Evolutionary conservation across 2,888 invertebrate species (phyloP).

Genomic region (Acanthopleura granulata): DNA sequence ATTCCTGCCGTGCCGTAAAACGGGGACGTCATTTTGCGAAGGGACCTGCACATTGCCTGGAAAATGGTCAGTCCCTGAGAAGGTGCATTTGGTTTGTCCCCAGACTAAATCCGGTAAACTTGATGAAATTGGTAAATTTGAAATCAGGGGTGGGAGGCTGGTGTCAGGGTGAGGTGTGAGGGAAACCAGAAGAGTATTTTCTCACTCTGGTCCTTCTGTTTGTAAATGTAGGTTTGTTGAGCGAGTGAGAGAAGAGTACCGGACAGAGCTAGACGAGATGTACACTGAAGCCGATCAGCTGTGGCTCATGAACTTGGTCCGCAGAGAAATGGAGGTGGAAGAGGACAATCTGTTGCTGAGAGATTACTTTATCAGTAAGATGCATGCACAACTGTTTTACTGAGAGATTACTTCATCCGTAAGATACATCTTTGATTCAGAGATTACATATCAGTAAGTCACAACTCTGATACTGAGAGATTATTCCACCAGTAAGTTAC

Average conservation of each 20-base stretch:
- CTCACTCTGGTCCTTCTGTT: no score
- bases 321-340: constrained; percentile 48
- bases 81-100: no score
- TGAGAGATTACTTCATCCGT: constrained; percentile 27
- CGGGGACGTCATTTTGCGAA: no score
- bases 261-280: constrained; percentile 31
- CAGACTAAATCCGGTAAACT: no score
- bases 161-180: no score
- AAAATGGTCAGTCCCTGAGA: no score
- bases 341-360: constrained; percentile 35
- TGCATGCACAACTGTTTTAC: background rate
- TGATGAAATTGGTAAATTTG: no score
- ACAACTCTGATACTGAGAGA: background rate
- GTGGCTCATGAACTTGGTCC: constrained; percentile 47
- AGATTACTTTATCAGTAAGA: constrained; percentile 30
- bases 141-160: no score
- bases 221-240: constrained; percentile 43
- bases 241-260: constrained; percentile 36
- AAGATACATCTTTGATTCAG: constrained; percentile 19
- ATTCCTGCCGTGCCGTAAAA: no score
- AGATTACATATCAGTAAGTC: no score
- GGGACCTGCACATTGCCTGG: no score
- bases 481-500: background rate
- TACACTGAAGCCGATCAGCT: constrained; percentile 39
- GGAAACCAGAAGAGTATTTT: no score